Evolutionary conservation across 2,888 invertebrate species (phyloP).

Genomic region (Biston betularia): DNA sequence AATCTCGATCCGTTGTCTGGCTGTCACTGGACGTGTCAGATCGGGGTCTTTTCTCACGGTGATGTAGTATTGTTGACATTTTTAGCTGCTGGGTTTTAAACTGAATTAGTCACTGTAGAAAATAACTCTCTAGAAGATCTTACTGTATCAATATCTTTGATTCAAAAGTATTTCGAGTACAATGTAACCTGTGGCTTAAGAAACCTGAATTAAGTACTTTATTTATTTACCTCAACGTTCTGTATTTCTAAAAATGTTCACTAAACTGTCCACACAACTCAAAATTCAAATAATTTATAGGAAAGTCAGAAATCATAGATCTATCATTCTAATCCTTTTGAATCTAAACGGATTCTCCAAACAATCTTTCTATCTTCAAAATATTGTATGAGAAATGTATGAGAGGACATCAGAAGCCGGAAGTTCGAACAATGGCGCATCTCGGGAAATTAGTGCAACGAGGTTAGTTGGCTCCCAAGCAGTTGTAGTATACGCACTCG

Average conservation of each 20-base stretch:
- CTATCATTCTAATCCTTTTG: constrained; percentile 20
- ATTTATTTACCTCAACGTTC: too few species aligned
- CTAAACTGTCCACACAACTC: background rate
- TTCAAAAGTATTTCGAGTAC: too few species aligned
- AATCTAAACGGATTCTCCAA: constrained; percentile 18
- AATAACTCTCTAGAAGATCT: background rate
- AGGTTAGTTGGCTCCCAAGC: constrained; percentile 36
- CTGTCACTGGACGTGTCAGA: constrained; percentile 54
- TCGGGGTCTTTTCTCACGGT: constrained; percentile 65
- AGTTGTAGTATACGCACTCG: constrained; percentile 46
- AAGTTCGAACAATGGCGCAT: constrained; percentile 75
- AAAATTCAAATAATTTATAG: constrained; percentile 13
- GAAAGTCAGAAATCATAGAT: constrained; percentile 8
- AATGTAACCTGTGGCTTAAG: too few species aligned
- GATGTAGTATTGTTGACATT: constrained; percentile 56
- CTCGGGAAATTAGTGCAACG: constrained; percentile 68
- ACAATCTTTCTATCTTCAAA: constrained; percentile 32
- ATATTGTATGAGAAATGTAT: constrained; percentile 31
- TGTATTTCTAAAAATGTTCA: too few species aligned
- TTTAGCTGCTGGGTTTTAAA: constrained; percentile 31
- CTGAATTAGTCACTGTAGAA: background rate
- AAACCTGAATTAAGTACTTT: too few species aligned
- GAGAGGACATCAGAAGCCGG: constrained; percentile 64
- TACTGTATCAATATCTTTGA: too few species aligned
- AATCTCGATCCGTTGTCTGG: constrained; percentile 57